Conservation (phyloP, 1,140 invertebrate species). For the Adelges cooleyi region DNA sequence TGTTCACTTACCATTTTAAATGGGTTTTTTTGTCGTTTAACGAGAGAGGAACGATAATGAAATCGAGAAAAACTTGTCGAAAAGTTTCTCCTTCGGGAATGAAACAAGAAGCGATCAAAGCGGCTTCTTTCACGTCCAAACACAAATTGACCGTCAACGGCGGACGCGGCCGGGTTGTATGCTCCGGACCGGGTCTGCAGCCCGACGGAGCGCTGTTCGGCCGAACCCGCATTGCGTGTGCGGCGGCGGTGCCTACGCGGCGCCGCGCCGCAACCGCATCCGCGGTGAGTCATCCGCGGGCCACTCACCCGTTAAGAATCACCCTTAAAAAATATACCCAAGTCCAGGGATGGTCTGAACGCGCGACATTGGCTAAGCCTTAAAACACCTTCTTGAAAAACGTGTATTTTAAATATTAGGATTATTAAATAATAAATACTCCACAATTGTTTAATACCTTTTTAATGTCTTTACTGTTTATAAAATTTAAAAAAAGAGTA, state of each 20-base stretch:
- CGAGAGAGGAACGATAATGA: background rate
- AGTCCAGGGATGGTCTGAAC: no score
- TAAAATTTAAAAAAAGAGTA: no score
- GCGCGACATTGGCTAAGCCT: background rate
- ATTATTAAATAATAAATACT: no score
- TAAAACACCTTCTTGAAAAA: background rate
- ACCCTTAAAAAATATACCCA: background rate
- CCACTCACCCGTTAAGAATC: background rate
- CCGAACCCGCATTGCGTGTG: background rate
- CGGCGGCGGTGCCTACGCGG: slow-evolving; percentile 8
- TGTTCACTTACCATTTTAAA: slow-evolving; percentile 17
- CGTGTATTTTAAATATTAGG: background rate
- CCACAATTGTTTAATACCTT: no score
- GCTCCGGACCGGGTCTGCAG: background rate
- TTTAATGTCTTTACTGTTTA: no score
- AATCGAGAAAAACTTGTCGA: background rate
- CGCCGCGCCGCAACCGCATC: background rate
- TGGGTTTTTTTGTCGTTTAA: background rate
- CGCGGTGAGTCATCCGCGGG: background rate
- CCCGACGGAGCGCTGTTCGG: slow-evolving; percentile 18
- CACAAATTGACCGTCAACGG: slow-evolving; percentile 8
- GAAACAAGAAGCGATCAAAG: slow-evolving; percentile 15
- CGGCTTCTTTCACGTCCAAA: slow-evolving; percentile 17
- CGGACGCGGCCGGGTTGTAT: slow-evolving; percentile 2
- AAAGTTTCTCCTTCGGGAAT: background rate